Evolutionary conservation across 1,140 invertebrate species (phyloP).

Genomic region (Aculops lycopersici): DNA sequence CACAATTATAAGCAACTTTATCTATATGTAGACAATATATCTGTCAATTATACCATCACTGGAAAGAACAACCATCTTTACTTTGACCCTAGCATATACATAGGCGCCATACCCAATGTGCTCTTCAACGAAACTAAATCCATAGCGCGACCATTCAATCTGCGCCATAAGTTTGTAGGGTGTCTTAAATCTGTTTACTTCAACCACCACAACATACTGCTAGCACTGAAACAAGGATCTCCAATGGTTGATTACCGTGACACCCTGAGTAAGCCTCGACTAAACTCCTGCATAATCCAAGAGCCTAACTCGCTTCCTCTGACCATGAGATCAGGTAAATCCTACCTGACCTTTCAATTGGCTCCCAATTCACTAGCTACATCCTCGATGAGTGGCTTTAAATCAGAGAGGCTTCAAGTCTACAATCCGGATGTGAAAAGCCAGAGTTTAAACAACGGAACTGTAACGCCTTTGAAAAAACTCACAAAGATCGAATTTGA

Average conservation of each 20-base stretch:
- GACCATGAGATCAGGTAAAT: slow-evolving; percentile 1
- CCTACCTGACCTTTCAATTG: slow-evolving; percentile 2
- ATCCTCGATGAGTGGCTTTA: slow-evolving; percentile 4
- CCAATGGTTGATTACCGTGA: slow-evolving; percentile 27
- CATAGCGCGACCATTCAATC: background rate
- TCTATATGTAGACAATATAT: slow-evolving; percentile 28
- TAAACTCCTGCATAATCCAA: background rate
- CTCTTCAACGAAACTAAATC: background rate
- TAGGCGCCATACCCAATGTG: slow-evolving; percentile 2
- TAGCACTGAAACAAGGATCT: slow-evolving; percentile 32
- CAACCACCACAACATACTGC: slow-evolving; percentile 59
- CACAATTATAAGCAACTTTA: slow-evolving; percentile 35
- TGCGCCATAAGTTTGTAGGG: slow-evolving; percentile 29
- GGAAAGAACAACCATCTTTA: slow-evolving; percentile 39
- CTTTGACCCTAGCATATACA: slow-evolving; percentile 39
- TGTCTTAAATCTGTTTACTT: slow-evolving; percentile 66
- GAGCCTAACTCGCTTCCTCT: background rate
- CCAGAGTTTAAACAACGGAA: too few relatives aligned
- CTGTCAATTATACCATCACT: slow-evolving; percentile 25
- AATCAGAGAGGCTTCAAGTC: background rate
- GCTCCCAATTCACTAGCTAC: background rate
- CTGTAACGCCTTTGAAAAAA: too few relatives aligned
- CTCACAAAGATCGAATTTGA: background rate
- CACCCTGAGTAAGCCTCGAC: slow-evolving; percentile 33
- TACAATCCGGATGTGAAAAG: too few relatives aligned